Base-by-base conservation (phyloP, 2,888 invertebrate genomes). In the Colletes collaris region DNA sequence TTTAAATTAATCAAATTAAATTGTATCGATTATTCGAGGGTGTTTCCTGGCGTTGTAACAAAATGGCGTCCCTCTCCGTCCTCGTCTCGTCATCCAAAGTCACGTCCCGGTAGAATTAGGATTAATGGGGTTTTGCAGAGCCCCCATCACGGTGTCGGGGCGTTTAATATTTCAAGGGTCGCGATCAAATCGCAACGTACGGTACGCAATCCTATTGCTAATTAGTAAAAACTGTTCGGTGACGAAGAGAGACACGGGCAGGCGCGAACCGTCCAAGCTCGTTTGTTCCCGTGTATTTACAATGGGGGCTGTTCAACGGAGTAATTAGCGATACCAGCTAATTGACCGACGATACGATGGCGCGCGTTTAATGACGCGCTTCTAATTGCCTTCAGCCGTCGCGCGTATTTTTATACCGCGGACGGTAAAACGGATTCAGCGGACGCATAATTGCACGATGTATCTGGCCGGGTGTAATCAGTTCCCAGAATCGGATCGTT, bases 251-350 rank as follows among this genome's bases (percentile, higher is more conserved):
- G 1, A 37, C 13, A 50, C 7, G 16, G 59, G 4, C 37, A 71
- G 64, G 59, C 56, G 75, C 50, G 53, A 55, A 8, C 10, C 53
- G 5, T 50, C 37, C 55, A 56, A 72, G 55, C 49, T 1, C 10
- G 19, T 40, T 60, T 10, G 55, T 40, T 35, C 59, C 7, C 49
- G 52, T 16, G 50, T 77, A 69, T 73, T 74, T 70, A 49, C 66
- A 58, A 62, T 65, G 46, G 49, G 37, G n/a, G 16, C n/a, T 52
- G 50, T 68, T 71, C 59, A 52, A 37, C 11, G 13, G 49, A 52
- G 64, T 76, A 79, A 81, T 81, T 76, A 74, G 76, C 71, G 68
- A 76, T 76, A 72, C 60, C 71, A 50, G 65, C 72, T 81, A 81
- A 81, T 81, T 79, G 81, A 80, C 58, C 79, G 10, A 44, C 81